phyloP scores from a whole-genome alignment of 2,888 invertebrate species.

The Drosophila meridionalis region DNA sequence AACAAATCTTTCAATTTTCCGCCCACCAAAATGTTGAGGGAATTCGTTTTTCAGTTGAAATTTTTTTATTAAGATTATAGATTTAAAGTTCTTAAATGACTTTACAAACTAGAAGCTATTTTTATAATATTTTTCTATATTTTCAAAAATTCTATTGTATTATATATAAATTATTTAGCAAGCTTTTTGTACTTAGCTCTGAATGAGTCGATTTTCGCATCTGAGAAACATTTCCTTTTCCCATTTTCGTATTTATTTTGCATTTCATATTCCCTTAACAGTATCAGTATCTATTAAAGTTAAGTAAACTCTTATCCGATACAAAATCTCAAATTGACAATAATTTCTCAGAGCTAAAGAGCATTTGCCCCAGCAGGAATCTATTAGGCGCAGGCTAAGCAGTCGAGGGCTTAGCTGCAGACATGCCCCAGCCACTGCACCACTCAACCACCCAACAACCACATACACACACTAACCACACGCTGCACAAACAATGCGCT shows the following conservation, averaged over 20 bases:
- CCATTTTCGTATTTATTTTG: not conserved
- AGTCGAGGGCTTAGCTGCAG: conserved; percentile 12
- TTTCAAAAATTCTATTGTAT: not conserved
- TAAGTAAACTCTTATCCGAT: not conserved
- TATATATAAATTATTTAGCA: not conserved
- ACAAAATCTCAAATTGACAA: not conserved
- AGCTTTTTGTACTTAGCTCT: not conserved
- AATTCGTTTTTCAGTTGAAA: not conserved
- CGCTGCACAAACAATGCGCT: conserved; percentile 59
- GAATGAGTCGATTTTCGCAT: too few species aligned
- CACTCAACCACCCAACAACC: not conserved
- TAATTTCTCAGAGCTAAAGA: not conserved
- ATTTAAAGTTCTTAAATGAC: not conserved
- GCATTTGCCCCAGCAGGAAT: conserved; percentile 3
- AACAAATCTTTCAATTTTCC: conserved; percentile 11
- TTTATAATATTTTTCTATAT: not conserved
- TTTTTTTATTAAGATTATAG: too few species aligned
- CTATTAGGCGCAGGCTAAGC: conserved; percentile 27
- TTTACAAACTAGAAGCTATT: too few species aligned
- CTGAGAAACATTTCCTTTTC: not conserved
- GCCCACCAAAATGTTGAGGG: not conserved
- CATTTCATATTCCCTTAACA: not conserved
- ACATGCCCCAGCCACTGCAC: conserved; percentile 6
- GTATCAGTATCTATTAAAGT: not conserved
- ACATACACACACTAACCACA: conserved; percentile 5